A percentile compares a stretch with the other conserved stretches of the same genome.
Evolutionary conservation across 2,113 vertebrate species (phyloP).

Genomic region (Halichoeres trimaculatus): DNA sequence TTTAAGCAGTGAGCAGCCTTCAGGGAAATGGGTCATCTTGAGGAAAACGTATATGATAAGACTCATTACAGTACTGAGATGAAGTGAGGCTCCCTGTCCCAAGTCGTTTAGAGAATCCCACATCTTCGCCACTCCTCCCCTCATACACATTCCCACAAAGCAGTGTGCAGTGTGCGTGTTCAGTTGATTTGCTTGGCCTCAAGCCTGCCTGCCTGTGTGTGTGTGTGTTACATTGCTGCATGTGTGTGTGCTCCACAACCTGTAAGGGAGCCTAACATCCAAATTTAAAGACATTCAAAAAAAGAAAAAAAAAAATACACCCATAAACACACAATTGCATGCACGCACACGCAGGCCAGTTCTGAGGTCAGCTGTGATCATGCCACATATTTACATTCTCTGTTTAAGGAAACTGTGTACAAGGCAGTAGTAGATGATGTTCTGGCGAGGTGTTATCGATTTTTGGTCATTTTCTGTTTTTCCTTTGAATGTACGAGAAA

Average conservation of each 20-base stretch:
- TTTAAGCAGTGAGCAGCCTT: constrained; percentile 12
- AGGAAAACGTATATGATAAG: constrained; percentile 36
- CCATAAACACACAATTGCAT: constrained; percentile 31
- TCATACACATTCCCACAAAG: constrained; percentile 59
- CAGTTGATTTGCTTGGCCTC: constrained; percentile 32
- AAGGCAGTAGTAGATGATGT: constrained; percentile 80
- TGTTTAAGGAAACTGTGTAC: constrained; percentile 83
- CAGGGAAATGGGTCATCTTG: constrained; percentile 6
- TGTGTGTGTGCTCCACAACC: constrained; percentile 10
- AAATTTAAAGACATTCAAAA: constrained; percentile 1
- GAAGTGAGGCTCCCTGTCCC: constrained; percentile 65
- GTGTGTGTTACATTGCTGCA: neutral
- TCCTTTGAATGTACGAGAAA: constrained; percentile 10
- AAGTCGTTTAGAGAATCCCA: constrained; percentile 59
- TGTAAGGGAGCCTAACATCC: constrained; percentile 15
- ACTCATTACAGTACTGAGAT: constrained; percentile 60
- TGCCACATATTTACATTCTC: constrained; percentile 78
- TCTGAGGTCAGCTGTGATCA: constrained; percentile 64
- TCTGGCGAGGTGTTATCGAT: constrained; percentile 59
- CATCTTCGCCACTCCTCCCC: constrained; percentile 65
- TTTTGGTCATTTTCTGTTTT: constrained; percentile 4
- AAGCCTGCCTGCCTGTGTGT: constrained; percentile 12
- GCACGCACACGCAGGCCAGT: constrained; percentile 39
- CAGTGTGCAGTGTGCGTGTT: constrained; percentile 38
- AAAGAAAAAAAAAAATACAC: neutral